Conservation (phyloP, 2,888 invertebrate genomes). For the Drosophila acutilabella region DNA sequence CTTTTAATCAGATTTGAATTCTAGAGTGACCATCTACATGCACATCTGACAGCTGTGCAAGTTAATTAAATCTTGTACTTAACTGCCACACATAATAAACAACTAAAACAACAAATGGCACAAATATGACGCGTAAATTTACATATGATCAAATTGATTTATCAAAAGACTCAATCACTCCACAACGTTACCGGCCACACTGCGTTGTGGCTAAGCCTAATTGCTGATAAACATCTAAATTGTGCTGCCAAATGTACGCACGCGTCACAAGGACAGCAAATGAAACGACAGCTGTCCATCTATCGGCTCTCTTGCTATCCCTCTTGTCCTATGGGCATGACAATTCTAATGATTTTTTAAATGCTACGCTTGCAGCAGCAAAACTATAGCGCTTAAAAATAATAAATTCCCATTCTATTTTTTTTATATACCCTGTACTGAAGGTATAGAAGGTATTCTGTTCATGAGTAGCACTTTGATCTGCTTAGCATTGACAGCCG, state of each 20-base stretch:
- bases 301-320: slow-evolving; percentile 32
- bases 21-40: slow-evolving; percentile 15
- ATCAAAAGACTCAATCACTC: slow-evolving; percentile 67
- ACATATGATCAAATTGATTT: slow-evolving; percentile 76
- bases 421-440: neutral
- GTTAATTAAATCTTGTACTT: slow-evolving; percentile 66
- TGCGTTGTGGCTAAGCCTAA: slow-evolving; percentile 68
- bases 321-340: slow-evolving; percentile 40
- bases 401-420: slow-evolving; percentile 55
- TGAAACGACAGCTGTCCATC: slow-evolving; percentile 62
- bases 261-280: slow-evolving; percentile 38
- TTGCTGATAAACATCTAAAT: slow-evolving; percentile 78
- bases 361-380: slow-evolving; percentile 63
- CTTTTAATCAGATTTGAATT: slow-evolving; percentile 24
- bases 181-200: slow-evolving; percentile 44
- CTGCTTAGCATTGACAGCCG: neutral
- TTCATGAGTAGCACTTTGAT: neutral
- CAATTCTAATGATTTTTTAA: slow-evolving; percentile 74
- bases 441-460: neutral
- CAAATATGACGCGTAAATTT: slow-evolving; percentile 54
- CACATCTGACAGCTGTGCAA: slow-evolving; percentile 49
- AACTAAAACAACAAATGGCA: slow-evolving; percentile 11
- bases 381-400: slow-evolving; percentile 69
- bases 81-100: slow-evolving; percentile 11
- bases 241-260: slow-evolving; percentile 60